phyloP scores from a whole-genome alignment of 2,888 invertebrate species.

The Cantharis flavilabris region DNA sequence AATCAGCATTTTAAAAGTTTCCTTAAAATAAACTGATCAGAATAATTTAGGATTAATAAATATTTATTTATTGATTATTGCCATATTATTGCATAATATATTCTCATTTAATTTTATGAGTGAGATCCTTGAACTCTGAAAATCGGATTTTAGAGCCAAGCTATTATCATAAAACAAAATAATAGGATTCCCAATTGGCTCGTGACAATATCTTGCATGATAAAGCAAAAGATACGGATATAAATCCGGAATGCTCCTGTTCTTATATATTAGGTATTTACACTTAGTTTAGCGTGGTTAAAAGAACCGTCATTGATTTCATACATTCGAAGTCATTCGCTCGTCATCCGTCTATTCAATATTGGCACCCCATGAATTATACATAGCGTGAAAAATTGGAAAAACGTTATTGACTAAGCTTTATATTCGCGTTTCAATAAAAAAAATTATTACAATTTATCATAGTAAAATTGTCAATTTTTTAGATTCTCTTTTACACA shows the following conservation, averaged over 20 bases:
- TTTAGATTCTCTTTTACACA: neutral
- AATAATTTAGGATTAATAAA: neutral
- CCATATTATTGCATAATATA: slow-evolving; percentile 8
- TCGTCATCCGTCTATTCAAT: slow-evolving; percentile 42
- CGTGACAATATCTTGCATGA: slow-evolving; percentile 26
- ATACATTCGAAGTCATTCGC: slow-evolving; percentile 41
- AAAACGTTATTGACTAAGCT: slow-evolving; percentile 33
- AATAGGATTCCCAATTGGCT: slow-evolving; percentile 26
- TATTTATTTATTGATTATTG: neutral
- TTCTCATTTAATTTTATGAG: slow-evolving; percentile 14
- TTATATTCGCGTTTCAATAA: neutral
- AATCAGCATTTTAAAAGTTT: neutral
- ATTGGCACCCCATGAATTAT: slow-evolving; percentile 43
- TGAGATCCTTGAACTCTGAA: slow-evolving; percentile 25
- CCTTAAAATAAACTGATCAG: neutral
- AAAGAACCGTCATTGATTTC: slow-evolving; percentile 40
- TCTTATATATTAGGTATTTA: slow-evolving; percentile 36
- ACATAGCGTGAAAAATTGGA: slow-evolving; percentile 41
- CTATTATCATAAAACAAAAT: slow-evolving; percentile 32
- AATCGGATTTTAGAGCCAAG: slow-evolving; percentile 24
- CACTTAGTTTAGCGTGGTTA: slow-evolving; percentile 38
- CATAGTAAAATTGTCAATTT: neutral
- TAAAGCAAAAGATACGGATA: slow-evolving; percentile 19
- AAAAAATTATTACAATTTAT: neutral
- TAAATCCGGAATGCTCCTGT: slow-evolving; percentile 24